phyloP scores from a whole-genome alignment of 2,113 vertebrate species.

The Tachycineta bicolor region DNA sequence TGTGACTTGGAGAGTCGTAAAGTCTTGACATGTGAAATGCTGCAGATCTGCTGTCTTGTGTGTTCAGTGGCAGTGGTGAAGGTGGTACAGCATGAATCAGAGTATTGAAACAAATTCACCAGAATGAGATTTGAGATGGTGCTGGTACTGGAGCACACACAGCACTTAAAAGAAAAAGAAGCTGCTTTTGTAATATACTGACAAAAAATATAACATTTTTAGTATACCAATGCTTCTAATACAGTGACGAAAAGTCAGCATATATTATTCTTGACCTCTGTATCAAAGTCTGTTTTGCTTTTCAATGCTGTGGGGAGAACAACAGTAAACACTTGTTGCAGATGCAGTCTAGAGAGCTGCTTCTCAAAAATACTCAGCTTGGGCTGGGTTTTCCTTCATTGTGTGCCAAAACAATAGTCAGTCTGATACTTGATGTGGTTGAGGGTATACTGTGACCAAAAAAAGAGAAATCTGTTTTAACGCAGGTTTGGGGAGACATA shows the following conservation, averaged over 20 bases:
- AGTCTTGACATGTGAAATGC: not conserved
- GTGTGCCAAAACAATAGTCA: not conserved
- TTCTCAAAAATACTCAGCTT: not conserved
- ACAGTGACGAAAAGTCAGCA: not conserved
- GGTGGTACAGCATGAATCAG: not conserved
- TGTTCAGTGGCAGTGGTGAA: not conserved
- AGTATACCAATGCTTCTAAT: not conserved
- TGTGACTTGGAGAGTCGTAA: not conserved
- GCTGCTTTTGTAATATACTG: not conserved
- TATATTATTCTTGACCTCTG: not conserved
- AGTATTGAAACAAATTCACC: accelerated
- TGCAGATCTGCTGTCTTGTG: not conserved
- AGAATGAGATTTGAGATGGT: not conserved
- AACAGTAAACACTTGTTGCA: not conserved
- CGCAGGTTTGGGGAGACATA: not conserved
- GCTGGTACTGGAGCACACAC: not conserved
- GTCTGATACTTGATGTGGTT: not conserved
- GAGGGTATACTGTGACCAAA: not conserved
- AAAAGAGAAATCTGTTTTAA: not conserved
- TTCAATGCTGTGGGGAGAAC: not conserved
- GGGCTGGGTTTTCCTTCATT: not conserved
- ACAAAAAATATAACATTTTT: not conserved
- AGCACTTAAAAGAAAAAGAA: not conserved
- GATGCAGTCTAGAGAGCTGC: not conserved
- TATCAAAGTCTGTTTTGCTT: not conserved